These are phyloP conservation scores for Kryphioiulus occultus DNA, from an alignment of 2,888 invertebrate species.

Conservation along the genomic window DNA sequence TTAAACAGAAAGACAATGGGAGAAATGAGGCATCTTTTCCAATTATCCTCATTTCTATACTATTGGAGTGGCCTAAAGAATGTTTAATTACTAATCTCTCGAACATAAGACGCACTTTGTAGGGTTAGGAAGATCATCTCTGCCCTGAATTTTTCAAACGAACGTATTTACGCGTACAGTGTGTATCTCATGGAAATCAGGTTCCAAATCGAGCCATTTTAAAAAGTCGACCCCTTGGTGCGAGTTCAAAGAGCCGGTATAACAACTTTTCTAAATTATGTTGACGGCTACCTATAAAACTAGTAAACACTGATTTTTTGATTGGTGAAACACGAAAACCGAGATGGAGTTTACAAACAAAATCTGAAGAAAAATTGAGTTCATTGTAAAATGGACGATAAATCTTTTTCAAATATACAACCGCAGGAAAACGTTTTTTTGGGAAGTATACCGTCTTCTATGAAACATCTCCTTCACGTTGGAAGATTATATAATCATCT, in stretches of 20 bases:
- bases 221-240: conserved; percentile 33
- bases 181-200: conserved; percentile 1
- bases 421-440: not conserved
- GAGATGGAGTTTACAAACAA: not conserved
- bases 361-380: conserved; percentile 25
- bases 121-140: not conserved
- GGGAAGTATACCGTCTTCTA: no score
- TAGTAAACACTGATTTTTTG: conserved; percentile 29
- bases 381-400: not conserved
- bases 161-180: not conserved
- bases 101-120: not conserved
- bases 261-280: conserved; percentile 29
- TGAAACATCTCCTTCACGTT: no score
- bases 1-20: not conserved
- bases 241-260: conserved; percentile 27
- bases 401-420: not conserved
- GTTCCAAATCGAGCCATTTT: conserved; percentile 31
- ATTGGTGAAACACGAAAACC: conserved; percentile 36
- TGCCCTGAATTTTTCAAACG: not conserved
- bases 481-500: no score
- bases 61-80: not conserved
- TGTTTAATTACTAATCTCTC: not conserved
- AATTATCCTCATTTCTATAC: not conserved
- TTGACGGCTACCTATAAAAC: conserved; percentile 32
- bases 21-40: not conserved